These are phyloP conservation scores for Muschampia plurimacula DNA, from an alignment of 2,888 invertebrate genomes.

Conservation along the genomic window DNA sequence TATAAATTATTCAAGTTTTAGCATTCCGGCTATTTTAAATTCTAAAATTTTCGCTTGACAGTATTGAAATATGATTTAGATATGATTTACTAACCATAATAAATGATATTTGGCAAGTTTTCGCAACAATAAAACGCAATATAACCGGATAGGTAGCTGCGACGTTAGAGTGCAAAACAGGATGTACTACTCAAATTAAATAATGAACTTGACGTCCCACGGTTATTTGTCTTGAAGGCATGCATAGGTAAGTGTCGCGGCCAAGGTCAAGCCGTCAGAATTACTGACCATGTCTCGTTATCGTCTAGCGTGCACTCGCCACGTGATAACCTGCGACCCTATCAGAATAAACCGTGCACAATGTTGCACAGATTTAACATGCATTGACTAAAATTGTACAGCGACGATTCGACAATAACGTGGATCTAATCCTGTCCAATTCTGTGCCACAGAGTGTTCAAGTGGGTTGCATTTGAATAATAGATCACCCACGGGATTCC, in stretches of 20 bases:
- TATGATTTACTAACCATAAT: neutral
- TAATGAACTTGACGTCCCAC: constrained; percentile 17
- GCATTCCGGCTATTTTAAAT: neutral
- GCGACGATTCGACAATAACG: neutral
- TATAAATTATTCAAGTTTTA: neutral
- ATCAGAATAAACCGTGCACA: neutral
- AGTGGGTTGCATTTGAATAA: constrained; percentile 16
- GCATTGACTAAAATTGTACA: neutral
- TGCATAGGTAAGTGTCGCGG: constrained; percentile 11
- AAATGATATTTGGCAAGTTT: neutral
- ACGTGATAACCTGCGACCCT: constrained; percentile 10
- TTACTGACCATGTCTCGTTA: constrained; percentile 2
- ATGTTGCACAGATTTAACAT: constrained; percentile 8
- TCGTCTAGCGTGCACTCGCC: constrained; percentile 1
- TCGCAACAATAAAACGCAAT: neutral
- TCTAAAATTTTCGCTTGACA: neutral
- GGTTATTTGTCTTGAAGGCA: constrained; percentile 7
- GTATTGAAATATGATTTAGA: too few relatives aligned
- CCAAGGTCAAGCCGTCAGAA: constrained; percentile 20
- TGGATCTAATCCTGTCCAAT: neutral
- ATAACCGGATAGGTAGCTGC: neutral
- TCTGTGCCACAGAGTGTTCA: neutral
- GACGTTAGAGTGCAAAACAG: constrained; percentile 7
- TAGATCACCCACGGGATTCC: constrained; percentile 12
- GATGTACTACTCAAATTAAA: constrained; percentile 16